These are phyloP conservation scores for Apostichopus californicus DNA, from an alignment of 35 echinoderm and acorn worm genomes.

Conservation along the genomic window DNA sequence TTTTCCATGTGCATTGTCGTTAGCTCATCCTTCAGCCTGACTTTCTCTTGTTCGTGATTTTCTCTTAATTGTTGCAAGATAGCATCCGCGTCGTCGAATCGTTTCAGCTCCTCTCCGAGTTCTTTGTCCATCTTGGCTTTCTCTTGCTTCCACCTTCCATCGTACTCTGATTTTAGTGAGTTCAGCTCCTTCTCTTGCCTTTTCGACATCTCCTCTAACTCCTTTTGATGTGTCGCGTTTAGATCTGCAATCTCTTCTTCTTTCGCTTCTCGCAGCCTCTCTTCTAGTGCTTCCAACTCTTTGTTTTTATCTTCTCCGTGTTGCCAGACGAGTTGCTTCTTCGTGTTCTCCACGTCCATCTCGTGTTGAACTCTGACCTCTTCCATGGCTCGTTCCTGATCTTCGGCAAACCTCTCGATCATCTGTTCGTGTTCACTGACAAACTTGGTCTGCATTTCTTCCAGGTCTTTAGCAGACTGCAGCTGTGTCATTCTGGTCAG, in stretches of 20 bases:
- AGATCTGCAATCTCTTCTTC: conserved; percentile 64
- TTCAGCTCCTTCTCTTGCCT: conserved; percentile 26
- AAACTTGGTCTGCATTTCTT: conserved; percentile 83
- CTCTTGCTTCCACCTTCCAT: conserved; percentile 34
- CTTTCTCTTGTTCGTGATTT: conserved; percentile 75
- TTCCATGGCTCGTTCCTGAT: conserved; percentile 69
- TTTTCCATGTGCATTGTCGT: conserved; percentile 82
- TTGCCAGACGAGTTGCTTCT: conserved; percentile 55
- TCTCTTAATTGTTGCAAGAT: conserved; percentile 68
- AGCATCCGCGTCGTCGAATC: conserved; percentile 17
- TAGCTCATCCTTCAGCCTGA: conserved; percentile 68
- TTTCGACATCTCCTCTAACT: conserved; percentile 33
- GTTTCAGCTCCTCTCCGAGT: conserved; percentile 32
- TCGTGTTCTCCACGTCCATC: conserved; percentile 58
- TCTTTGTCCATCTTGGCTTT: conserved; percentile 34
- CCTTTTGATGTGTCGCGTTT: conserved; percentile 36
- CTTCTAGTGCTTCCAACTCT: conserved; percentile 59
- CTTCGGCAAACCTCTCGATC: conserved; percentile 90
- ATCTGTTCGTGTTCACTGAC: conserved; percentile 77
- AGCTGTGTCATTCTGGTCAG: conserved; percentile 79
- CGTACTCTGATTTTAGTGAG: conserved; percentile 18
- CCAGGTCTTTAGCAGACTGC: conserved; percentile 65
- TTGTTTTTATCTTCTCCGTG: conserved; percentile 62
- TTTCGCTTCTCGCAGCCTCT: conserved; percentile 44
- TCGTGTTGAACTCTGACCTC: conserved; percentile 63